Evolutionary conservation across 2,888 invertebrate genomes (phyloP), one percentile per base, ranked within the genome.

Genomic region (Plebejus anna): DNA sequence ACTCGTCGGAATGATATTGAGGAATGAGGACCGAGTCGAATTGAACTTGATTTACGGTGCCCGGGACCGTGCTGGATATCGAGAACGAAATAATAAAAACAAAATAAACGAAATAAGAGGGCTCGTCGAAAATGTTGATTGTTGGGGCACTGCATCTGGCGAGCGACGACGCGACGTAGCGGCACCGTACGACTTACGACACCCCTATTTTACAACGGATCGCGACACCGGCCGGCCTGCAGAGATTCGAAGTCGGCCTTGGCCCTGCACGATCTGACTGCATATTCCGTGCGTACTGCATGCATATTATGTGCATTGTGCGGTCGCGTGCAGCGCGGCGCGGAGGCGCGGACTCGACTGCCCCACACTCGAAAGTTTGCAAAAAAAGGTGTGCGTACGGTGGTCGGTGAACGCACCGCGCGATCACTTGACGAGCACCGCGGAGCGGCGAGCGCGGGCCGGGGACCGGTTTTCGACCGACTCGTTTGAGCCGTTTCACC

Each of bases 401-500:
- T 66, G 32, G 36, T 36, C 32, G 32, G 66, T 66, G 32, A 66
- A 66, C 32, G 32, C 32, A 66, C 32, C 28, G 28, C 22, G 11
- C 61, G 61, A 28, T 2, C 66, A 66, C 66, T 16, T 36, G 66
- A 13, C 32, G 32, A 36, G 66, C 7, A 16, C 9, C 47, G 47
- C 22, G 22, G 22, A 47, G 47, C 9, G 47, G 47, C 47, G 47
- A 47, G 7, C 59, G 59, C 59, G n/a, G 59, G 13, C 2, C 2
- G 59, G 13, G 66, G 36, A 66, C 66, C 66, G 66, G 66, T 66
- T 66, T 32, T 13, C 66, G 66, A 13, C 66, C 32, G 32, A 66
- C 66, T 66, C 2, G 66, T 66, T 32, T 61, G 22, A 22, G 61
- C 11, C 66, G 66, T 66, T 66, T 32, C 66, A 66, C 66, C 36